phyloP scores from a whole-genome alignment of 2,888 invertebrate species.

The Hirudinaria manillensis region DNA sequence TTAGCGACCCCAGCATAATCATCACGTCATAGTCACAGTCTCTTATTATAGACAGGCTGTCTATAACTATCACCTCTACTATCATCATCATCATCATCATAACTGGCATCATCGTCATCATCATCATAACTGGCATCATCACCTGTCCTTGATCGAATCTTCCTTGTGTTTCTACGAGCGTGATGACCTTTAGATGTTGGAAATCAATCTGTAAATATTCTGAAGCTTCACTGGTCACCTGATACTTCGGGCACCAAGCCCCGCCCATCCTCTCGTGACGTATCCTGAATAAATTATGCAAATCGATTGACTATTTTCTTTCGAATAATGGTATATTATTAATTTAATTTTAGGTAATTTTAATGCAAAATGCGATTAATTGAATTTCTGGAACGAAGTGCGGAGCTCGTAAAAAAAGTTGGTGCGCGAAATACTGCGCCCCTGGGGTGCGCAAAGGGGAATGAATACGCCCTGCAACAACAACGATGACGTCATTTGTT shows the following conservation, averaged over 20 bases:
- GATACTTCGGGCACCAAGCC: constrained; percentile 15
- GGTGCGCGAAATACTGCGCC: too few species aligned
- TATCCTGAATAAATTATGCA: constrained; percentile 20
- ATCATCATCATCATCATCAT: constrained; percentile 4
- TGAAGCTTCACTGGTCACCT: constrained; percentile 5
- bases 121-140: background rate
- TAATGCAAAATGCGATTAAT: too few species aligned
- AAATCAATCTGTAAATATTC: constrained; percentile 25
- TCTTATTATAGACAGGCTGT: too few species aligned
- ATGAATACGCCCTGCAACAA: too few species aligned
- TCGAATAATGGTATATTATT: too few species aligned
- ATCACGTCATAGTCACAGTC: background rate
- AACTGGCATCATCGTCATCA: background rate
- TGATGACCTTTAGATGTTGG: constrained; percentile 17
- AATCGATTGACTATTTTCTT: background rate
- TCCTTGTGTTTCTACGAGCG: constrained; percentile 19
- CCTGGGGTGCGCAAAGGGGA: too few species aligned
- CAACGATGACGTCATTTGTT: too few species aligned
- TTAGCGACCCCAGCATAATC: background rate
- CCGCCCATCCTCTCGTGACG: constrained; percentile 6
- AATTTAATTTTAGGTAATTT: too few species aligned
- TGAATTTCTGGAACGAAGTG: too few species aligned
- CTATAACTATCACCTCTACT: background rate
- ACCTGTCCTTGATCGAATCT: constrained; percentile 26
- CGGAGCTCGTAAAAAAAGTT: too few species aligned